Percentiles rank a stretch among this genome's conserved stretches.
Evolutionary conservation across 2,113 vertebrate species (phyloP).

Genomic region (Microtus oregoni): DNA sequence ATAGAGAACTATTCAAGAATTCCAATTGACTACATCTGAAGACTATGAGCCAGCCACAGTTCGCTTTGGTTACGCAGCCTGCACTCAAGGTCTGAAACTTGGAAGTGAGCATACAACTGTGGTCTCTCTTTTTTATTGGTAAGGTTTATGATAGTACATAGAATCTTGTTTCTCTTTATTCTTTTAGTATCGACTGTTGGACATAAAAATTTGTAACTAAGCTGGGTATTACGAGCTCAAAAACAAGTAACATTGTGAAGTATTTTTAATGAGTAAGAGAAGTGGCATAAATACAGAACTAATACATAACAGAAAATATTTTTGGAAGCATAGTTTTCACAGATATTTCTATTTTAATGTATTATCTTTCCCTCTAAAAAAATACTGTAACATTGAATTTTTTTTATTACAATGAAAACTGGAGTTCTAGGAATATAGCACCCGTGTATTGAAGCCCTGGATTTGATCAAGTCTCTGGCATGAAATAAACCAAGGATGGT

Average conservation of each 20-base stretch:
- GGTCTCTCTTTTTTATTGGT: background rate
- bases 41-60: background rate
- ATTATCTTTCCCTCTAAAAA: background rate
- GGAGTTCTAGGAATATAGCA: background rate
- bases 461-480: background rate
- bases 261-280: background rate
- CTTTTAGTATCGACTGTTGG: background rate
- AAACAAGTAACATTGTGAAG: background rate
- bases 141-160: background rate
- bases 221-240: background rate
- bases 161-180: background rate
- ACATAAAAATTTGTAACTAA: background rate
- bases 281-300: background rate
- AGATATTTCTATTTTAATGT: background rate
- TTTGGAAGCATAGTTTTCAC: background rate
- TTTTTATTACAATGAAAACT: background rate
- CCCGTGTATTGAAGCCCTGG: background rate
- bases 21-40: background rate
- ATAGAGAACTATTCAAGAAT: background rate
- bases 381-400: background rate
- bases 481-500: background rate
- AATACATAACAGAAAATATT: background rate
- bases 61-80: background rate
- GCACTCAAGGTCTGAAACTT: background rate
- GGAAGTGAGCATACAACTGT: background rate